Percentiles rank a stretch among this genome's conserved stretches.
These are phyloP conservation scores for Xestobium rufovillosum DNA, from an alignment of 2,888 invertebrate genomes.

Conservation along the genomic window DNA sequence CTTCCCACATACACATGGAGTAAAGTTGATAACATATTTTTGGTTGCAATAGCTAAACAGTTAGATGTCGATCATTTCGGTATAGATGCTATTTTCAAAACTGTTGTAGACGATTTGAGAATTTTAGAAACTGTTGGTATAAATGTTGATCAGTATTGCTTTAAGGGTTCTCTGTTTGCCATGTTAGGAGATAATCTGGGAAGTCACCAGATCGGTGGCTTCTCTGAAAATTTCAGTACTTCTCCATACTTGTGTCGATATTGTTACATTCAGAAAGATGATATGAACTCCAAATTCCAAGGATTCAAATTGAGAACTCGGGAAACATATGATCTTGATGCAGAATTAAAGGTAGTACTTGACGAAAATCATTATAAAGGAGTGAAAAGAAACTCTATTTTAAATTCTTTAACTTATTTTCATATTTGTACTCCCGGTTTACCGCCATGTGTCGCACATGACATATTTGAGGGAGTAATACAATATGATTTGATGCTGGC, in stretches of 20 bases:
- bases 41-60: slow-evolving; percentile 23
- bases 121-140: slow-evolving; percentile 20
- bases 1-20: no score
- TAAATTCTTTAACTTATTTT: no score
- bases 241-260: slow-evolving; percentile 21
- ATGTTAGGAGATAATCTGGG: no score
- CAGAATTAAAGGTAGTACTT: no score
- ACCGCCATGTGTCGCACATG: no score
- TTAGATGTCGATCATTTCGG: slow-evolving; percentile 19
- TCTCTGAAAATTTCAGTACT: slow-evolving; percentile 21
- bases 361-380: no score
- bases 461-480: no score
- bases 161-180: slow-evolving; percentile 16
- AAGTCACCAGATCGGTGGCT: no score
- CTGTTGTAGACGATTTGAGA: slow-evolving; percentile 18
- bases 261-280: slow-evolving; percentile 14
- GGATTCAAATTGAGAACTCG: slow-evolving; percentile 1
- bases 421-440: no score
- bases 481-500: no score
- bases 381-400: no score
- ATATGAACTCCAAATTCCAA: neutral
- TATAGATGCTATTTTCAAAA: slow-evolving; percentile 16
- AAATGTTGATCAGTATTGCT: slow-evolving; percentile 6
- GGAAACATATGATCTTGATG: slow-evolving; percentile 1
- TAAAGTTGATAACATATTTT: slow-evolving; percentile 20